phyloP scores from a whole-genome alignment of 2,797 vertebrate genomes.

The Diglossa cyanea region DNA sequence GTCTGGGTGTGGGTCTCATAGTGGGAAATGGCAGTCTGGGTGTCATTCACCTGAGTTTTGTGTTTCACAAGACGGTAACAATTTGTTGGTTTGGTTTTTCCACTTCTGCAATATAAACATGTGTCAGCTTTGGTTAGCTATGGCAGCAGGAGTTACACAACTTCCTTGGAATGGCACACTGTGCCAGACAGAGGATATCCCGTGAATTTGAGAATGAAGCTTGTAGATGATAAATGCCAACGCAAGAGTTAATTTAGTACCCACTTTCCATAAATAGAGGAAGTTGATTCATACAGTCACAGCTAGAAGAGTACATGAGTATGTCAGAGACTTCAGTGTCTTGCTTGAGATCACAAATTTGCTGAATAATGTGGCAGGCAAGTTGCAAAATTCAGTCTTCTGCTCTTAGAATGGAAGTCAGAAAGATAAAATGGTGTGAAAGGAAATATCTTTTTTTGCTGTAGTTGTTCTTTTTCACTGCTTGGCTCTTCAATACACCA shows the following conservation, averaged over 20 bases:
- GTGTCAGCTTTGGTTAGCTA: background rate
- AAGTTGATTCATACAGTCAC: constrained; percentile 57
- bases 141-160: background rate
- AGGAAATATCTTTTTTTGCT: background rate
- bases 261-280: constrained; percentile 65
- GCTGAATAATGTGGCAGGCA: background rate
- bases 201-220: constrained; percentile 37
- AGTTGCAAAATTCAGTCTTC: constrained; percentile 11
- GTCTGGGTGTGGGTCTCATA: background rate
- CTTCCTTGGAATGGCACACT: background rate
- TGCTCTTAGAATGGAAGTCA: background rate
- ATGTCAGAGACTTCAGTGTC: background rate
- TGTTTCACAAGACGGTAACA: background rate
- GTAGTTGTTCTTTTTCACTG: background rate
- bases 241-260: constrained; percentile 48
- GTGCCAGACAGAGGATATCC: background rate
- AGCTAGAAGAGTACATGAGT: constrained; percentile 16
- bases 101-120: background rate
- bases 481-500: background rate
- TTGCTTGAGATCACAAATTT: background rate
- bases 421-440: background rate
- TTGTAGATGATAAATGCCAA: constrained; percentile 42
- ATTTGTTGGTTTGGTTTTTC: background rate
- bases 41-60: background rate
- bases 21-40: background rate